Evolutionary conservation across 2,113 vertebrate genomes (phyloP), one percentile per base, ranked within the genome.

Genomic region (Sinocyclocheilus anshuiensis): DNA sequence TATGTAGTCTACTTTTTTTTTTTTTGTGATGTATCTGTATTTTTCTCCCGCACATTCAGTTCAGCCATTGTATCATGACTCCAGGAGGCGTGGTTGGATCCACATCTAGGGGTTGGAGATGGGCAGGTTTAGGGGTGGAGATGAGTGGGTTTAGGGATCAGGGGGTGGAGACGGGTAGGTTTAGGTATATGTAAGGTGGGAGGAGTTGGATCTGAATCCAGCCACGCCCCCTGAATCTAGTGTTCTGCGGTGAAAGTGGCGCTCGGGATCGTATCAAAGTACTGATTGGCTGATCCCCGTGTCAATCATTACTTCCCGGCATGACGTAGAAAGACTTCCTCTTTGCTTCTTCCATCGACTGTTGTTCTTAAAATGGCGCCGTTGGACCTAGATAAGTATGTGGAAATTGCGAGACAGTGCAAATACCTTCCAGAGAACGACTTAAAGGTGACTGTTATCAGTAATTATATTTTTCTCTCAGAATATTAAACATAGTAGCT

Each of bases 401-500:
- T 98, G 82, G 97, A 98, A 90, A 97, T 98, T 91, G 97, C 97
- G 71, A 96, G 96, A 93, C 96, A 97, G 75, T 98, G 97, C 95
- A 98, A 98, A 91, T 98, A 98, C 91, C 91, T 98, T 10, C 97
- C 97, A 29, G 97, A 98, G 90, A 98, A 98, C 84, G 97, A 98
- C 88, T 91, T 98, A 86, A 98, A 98, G 97, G 97, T 98, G 90
- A 94, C 94, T 39, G 16, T 15, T 15, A 15, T 6, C 8, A 11
- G 39, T 24, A 12, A 2, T 16, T 22, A 9, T 6, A 4, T 18
- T 6, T 50, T 53, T 36, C 9, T n/a, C 5, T 72, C 11, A 24
- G 6, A 16, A 71, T 15, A 20, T 74, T 72, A n/a, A 22, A 74
- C 6, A 6, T 72, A 8, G 2, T 16, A 39, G 18, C 13, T 36